Conservation (phyloP, 2,888 invertebrate genomes). For the Metallyticus violacea region DNA sequence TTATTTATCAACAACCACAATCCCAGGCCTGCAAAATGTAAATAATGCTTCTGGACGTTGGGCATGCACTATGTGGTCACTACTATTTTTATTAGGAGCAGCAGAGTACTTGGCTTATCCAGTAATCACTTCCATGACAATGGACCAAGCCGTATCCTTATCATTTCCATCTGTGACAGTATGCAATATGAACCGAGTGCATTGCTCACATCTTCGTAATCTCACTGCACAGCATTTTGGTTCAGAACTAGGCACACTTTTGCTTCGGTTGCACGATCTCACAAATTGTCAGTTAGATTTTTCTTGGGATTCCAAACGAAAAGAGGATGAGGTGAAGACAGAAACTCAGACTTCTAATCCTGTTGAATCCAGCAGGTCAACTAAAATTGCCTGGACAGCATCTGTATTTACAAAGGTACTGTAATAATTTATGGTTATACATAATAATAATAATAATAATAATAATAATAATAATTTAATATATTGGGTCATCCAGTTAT, state of each 20-base stretch:
- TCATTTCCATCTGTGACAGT: constrained; percentile 32
- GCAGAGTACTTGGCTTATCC: constrained; percentile 32
- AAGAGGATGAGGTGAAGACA: neutral
- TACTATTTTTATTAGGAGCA: constrained; percentile 27
- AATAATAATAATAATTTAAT: too few species aligned
- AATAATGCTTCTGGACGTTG: constrained; percentile 23
- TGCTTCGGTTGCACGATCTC: constrained; percentile 20
- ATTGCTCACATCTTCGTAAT: constrained; percentile 29
- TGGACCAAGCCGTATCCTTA: constrained; percentile 28
- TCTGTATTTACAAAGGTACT: neutral
- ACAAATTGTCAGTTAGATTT: constrained; percentile 19
- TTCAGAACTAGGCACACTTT: constrained; percentile 17
- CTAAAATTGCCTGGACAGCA: neutral
- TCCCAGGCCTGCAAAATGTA: constrained; percentile 32
- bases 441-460: neutral
- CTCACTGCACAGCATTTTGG: constrained; percentile 22
- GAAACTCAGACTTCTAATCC: neutral
- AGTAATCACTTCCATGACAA: constrained; percentile 31
- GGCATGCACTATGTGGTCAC: constrained; percentile 24
- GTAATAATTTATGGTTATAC: neutral
- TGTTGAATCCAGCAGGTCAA: neutral
- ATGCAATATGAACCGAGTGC: constrained; percentile 33
- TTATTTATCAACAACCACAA: constrained; percentile 6
- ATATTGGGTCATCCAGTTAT: too few species aligned
- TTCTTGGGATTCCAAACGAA: neutral